Evolutionary conservation across 64 coral and sea anemone species (phyloP).

Genomic region (Catalaphyllia jardinei): DNA sequence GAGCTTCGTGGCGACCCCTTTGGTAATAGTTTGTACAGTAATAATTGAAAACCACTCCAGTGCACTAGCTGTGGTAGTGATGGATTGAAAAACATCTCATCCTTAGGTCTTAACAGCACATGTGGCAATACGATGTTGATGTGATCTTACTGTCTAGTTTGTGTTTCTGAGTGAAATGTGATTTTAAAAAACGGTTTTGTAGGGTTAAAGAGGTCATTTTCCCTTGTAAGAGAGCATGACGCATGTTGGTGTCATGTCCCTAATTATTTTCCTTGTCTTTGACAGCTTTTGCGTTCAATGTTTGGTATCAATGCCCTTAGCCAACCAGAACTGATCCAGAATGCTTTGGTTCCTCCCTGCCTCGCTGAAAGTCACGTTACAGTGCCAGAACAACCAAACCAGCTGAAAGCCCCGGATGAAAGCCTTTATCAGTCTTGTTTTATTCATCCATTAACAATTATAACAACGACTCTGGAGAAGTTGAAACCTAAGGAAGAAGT

Average conservation of each 20-base stretch:
- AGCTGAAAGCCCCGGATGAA: not conserved
- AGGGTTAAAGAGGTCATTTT: not conserved
- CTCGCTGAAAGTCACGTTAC: constrained; percentile 55
- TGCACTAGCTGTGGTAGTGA: too few relatives aligned
- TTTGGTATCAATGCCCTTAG: constrained; percentile 88
- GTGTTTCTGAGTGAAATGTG: too few relatives aligned
- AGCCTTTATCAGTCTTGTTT: constrained; percentile 71
- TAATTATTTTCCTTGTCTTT: not conserved
- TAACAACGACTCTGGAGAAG: constrained; percentile 1
- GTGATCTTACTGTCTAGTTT: too few relatives aligned
- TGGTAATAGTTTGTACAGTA: too few relatives aligned
- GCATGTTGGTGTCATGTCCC: not conserved
- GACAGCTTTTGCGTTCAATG: constrained; percentile 92
- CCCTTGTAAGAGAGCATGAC: not conserved
- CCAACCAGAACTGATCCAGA: constrained; percentile 78
- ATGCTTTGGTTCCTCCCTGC: constrained; percentile 57
- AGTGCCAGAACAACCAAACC: constrained; percentile 43
- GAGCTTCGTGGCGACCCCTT: too few relatives aligned
- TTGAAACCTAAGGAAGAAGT: constrained; percentile 22
- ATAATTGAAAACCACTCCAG: too few relatives aligned
- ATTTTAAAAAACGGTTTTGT: too few relatives aligned
- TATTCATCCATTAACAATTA: constrained; percentile 28
- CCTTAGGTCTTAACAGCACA: too few relatives aligned
- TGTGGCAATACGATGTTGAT: too few relatives aligned
- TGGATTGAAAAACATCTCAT: too few relatives aligned